Evolutionary conservation across 2,888 invertebrate species (phyloP), one percentile per base, ranked within the genome.

Genomic region (Napeogenes inachia): DNA sequence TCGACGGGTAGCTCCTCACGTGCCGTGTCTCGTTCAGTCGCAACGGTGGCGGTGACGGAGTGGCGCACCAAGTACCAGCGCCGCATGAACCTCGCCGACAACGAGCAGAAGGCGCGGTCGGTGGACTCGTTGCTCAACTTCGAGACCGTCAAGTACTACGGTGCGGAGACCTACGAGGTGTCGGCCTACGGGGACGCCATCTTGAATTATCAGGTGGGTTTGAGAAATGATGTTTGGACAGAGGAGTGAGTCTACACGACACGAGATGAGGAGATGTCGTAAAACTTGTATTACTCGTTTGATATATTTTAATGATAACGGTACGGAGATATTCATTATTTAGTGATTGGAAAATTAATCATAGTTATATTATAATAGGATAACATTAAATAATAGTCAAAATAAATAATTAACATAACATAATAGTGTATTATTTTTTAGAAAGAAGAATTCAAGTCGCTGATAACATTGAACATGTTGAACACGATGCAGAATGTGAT

Each of bases 111-210:
- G 74, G 96, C 98, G 4, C 93, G 95, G 64, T 98, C 98, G 60
- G 98, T 99, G 0, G 99, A 99, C 85, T 99, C 99, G 0, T 87
- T 99, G 60, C 92, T 99, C 13, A 99, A 99, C 89, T 99, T 98
- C 87, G 99, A 99, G 90, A 99, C 99, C 0, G 99, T 99, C 0
- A 99, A 99, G 82, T 99, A 99, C 87, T 99, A 99, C 80, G 97
- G 97, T 4, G 98, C 98, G 0, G 99, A 99, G 81, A 80, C 93
- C 2, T 99, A 97, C 84, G 99, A 99, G 91, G 96, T 97, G 0
- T 87, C 95, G 13, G 92, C 95, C 12, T 99, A 98, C 79, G 92
- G 93, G 68, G 94, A 94, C 21, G 95, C 98, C n/a, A 96, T 99
- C 71, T 78, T 95, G 3, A 93, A 94, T 66, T 99, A 92, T 82